Evolutionary conservation across 2,888 invertebrate species (phyloP).

Genomic region (Xanthia icteritia): DNA sequence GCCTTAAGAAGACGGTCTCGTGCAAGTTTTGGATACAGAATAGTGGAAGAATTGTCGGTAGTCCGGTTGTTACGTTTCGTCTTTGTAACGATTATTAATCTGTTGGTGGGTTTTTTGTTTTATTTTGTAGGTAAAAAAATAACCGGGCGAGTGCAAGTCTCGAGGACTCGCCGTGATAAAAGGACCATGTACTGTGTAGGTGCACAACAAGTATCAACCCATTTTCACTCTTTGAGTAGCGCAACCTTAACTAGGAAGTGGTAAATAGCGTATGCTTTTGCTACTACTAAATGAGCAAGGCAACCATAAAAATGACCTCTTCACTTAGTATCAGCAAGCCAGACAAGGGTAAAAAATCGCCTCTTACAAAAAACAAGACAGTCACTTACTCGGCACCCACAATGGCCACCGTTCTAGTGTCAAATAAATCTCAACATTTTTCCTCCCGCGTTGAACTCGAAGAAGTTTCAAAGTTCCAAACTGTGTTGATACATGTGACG

Average conservation of each 20-base stretch:
- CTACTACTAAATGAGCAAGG: slow-evolving; percentile 1
- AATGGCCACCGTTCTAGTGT: slow-evolving; percentile 57
- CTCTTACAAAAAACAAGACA: slow-evolving; percentile 24
- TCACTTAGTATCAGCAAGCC: slow-evolving; percentile 15
- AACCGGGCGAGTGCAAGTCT: background rate
- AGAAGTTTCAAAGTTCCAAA: slow-evolving; percentile 78
- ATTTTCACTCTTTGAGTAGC: background rate
- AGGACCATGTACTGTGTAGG: background rate
- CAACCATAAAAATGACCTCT: slow-evolving; percentile 14
- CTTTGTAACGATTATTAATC: background rate
- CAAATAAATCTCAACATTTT: slow-evolving; percentile 79
- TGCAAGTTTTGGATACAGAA: background rate
- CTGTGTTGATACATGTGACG: slow-evolving; percentile 79
- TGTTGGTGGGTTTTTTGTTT: background rate
- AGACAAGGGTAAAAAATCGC: slow-evolving; percentile 24
- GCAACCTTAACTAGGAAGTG: background rate
- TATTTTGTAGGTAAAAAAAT: background rate
- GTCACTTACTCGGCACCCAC: slow-evolving; percentile 18
- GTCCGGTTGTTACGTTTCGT: background rate
- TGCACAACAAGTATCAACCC: background rate
- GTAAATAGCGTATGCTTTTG: background rate
- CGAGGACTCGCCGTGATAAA: background rate
- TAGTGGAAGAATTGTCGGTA: background rate
- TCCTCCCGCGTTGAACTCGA: slow-evolving; percentile 73
- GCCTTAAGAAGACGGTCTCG: slow-evolving; percentile 12